Evolutionary conservation across 2,888 invertebrate species (phyloP), one percentile per base, ranked within the genome.

Genomic region (Scotopteryx bipunctaria): DNA sequence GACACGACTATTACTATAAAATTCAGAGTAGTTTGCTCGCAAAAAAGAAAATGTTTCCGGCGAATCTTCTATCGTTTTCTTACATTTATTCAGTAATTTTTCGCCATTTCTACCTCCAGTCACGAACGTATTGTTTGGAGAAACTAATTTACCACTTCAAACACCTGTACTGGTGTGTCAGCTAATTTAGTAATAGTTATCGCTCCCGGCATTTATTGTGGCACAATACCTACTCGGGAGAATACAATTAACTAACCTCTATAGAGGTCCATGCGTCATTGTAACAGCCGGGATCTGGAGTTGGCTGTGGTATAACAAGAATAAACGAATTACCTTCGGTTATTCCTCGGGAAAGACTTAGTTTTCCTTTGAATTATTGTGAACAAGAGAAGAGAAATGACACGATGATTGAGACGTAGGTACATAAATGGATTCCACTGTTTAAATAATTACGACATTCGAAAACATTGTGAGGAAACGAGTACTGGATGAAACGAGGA

Each of bases 301-400:
- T 67, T 78, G 76, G 79, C 79, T 77, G 73, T 63, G 70, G 46
- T 41, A 46, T 53, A 52, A 60, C 56, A 58, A 65, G 74, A 69
- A 71, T 79, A 79, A 81, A 75, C 73, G 74, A 71, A 78, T 81
- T 79, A 79, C 79, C 75, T 73, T 71, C 73, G 73, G 69, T 70
- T 78, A 73, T 77, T 69, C 49, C 45, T 69, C 64, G 54, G 52
- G 61, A 60, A 59, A 58, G 49, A 53, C 59, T 65, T 57, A 64
- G 59, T 27, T 27, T 9, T 4, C 4, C 27, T 11, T n/a, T 1
- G 27, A 27, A 59, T 47, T 61, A 62, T 58, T n/a, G n/a, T n/a
- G n/a, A n/a, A n/a, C n/a, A n/a, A n/a, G n/a, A n/a, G n/a, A n/a
- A n/a, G n/a, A n/a, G n/a, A n/a, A n/a, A n/a, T n/a, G n/a, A n/a